Conservation (phyloP, 2,888 invertebrate genomes). For the Coleophora deauratella region DNA sequence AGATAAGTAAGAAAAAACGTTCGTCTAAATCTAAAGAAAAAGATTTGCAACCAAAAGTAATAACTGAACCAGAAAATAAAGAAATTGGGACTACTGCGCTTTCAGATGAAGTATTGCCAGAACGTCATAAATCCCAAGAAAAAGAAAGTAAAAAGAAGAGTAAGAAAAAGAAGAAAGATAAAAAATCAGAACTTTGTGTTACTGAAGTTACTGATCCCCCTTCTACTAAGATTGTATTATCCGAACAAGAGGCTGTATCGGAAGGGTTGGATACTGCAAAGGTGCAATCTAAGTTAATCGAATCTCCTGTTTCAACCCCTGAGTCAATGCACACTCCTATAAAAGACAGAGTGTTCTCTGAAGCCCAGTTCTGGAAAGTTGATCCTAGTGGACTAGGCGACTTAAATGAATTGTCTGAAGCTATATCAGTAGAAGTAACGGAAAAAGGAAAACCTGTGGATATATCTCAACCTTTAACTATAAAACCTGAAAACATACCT, state of each 20-base stretch:
- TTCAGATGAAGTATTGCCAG: not conserved
- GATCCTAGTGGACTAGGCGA: conserved; percentile 39
- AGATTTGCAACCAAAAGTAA: conserved; percentile 10
- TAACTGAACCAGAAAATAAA: conserved; percentile 13
- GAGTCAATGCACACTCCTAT: conserved; percentile 56
- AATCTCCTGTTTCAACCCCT: conserved; percentile 46
- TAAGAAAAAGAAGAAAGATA: conserved; percentile 52
- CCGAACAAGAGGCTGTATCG: conserved; percentile 21
- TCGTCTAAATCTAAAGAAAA: conserved; percentile 41
- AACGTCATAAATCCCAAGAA: not conserved
- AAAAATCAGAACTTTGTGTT: conserved; percentile 22
- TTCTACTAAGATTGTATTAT: conserved; percentile 22
- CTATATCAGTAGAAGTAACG: conserved; percentile 36
- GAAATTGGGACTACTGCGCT: conserved; percentile 7
- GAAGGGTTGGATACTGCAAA: conserved; percentile 4
- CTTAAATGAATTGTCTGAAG: conserved; percentile 33
- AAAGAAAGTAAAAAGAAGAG: conserved; percentile 38
- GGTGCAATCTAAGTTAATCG: conserved; percentile 9
- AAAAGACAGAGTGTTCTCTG: conserved; percentile 57
- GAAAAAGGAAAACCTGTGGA: conserved; percentile 15
- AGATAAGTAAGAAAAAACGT: conserved; percentile 52
- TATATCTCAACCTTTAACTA: not conserved
- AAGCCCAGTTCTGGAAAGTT: conserved; percentile 63
- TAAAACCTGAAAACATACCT: too few relatives aligned
- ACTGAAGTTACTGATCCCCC: conserved; percentile 20